Conservation (phyloP, 2,888 invertebrate species). For the Dinocampus coccinellae region DNA sequence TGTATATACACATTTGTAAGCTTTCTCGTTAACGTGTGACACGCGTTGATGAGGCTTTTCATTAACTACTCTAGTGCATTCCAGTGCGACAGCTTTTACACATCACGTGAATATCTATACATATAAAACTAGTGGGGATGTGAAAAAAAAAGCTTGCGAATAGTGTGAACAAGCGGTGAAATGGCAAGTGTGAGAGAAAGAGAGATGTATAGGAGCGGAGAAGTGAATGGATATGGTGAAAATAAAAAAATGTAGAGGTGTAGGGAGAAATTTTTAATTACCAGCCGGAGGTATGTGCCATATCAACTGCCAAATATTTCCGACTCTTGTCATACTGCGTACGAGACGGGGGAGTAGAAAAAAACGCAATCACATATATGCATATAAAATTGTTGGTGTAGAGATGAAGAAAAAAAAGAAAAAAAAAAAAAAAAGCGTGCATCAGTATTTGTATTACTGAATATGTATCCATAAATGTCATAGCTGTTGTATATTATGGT, state of each 20-base stretch:
- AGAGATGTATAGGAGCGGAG: constrained; percentile 40
- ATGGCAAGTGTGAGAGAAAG: too few relatives aligned
- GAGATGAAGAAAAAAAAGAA: neutral
- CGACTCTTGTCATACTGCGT: constrained; percentile 59
- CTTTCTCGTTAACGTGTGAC: constrained; percentile 65
- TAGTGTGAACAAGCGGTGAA: constrained; percentile 5
- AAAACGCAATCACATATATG: constrained; percentile 16
- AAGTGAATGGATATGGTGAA: neutral
- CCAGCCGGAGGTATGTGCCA: constrained; percentile 63
- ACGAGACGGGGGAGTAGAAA: constrained; percentile 33
- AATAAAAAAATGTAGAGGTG: constrained; percentile 46
- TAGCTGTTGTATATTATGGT: constrained; percentile 28
- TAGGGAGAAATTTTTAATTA: constrained; percentile 69
- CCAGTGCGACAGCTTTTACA: constrained; percentile 61
- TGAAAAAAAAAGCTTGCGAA: constrained; percentile 38
- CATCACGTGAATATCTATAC: constrained; percentile 37
- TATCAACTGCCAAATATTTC: constrained; percentile 69
- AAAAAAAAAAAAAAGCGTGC: constrained; percentile 11
- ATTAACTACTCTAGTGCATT: constrained; percentile 65
- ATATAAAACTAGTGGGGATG: constrained; percentile 37
- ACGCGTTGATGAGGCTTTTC: constrained; percentile 68
- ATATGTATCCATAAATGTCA: neutral
- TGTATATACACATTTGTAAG: constrained; percentile 24
- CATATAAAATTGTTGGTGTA: neutral
- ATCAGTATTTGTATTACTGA: constrained; percentile 25